A percentile compares a stretch with the other conserved stretches of the same genome.
Conservation (phyloP, 2,888 invertebrate genomes). For the Lamellibrachia satsuma region DNA sequence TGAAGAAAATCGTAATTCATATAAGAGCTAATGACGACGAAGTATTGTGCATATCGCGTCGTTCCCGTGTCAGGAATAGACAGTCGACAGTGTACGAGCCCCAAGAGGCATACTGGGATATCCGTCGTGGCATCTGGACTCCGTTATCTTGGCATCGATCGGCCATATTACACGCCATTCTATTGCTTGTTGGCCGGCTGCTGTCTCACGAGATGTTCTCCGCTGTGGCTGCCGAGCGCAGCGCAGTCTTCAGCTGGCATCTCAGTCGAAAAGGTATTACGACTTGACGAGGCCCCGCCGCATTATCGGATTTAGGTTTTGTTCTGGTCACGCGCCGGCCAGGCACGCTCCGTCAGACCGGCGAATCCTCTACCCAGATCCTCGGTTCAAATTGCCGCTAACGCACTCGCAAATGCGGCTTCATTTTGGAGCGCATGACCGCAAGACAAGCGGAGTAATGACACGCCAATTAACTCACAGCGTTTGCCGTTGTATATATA, state of each 20-base stretch:
- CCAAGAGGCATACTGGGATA: not conserved
- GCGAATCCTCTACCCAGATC: not conserved
- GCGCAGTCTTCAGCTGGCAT: not conserved
- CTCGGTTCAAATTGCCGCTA: not conserved
- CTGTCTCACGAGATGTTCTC: not conserved
- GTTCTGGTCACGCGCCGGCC: not conserved
- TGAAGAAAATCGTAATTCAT: no score
- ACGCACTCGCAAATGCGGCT: not conserved
- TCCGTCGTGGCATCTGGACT: not conserved
- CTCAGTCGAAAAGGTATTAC: constrained; percentile 1
- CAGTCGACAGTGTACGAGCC: not conserved
- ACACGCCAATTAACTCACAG: not conserved
- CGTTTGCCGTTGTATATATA: not conserved
- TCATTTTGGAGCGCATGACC: not conserved
- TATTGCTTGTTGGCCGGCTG: not conserved
- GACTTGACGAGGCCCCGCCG: not conserved
- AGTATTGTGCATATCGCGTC: not conserved
- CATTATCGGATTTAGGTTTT: constrained; percentile 13
- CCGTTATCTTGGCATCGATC: not conserved
- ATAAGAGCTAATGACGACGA: not conserved
- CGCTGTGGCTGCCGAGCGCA: not conserved
- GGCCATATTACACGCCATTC: not conserved
- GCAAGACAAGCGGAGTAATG: not conserved
- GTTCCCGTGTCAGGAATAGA: not conserved
- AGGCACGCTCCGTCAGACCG: not conserved